These are phyloP conservation scores for Pelvicachromis taeniatus DNA, from an alignment of 2,113 vertebrate genomes.

Conservation along the genomic window DNA sequence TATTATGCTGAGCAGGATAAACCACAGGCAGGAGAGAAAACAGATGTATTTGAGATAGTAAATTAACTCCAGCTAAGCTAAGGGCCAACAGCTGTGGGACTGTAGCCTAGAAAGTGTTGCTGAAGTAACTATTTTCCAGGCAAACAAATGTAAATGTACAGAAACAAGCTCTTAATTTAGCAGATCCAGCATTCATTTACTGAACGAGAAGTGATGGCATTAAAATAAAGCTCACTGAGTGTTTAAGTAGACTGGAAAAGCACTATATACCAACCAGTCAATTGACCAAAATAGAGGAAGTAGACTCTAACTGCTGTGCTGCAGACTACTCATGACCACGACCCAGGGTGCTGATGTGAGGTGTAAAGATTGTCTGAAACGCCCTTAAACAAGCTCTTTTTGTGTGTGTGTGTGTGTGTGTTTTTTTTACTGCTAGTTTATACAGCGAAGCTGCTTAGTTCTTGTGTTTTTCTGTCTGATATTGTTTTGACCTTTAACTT, in stretches of 20 bases:
- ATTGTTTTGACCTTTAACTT: background rate
- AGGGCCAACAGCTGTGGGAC: background rate
- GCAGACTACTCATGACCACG: background rate
- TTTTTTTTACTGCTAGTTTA: background rate
- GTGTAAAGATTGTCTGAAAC: background rate
- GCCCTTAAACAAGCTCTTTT: background rate
- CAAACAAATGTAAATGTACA: background rate
- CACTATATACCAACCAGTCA: background rate
- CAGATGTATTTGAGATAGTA: slow-evolving; percentile 1
- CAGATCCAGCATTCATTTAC: background rate
- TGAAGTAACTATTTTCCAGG: background rate
- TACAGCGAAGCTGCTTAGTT: background rate
- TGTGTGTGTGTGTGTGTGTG: too few species aligned
- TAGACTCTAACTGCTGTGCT: background rate
- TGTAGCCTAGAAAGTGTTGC: background rate
- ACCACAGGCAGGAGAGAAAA: slow-evolving; percentile 9
- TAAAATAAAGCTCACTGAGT: background rate
- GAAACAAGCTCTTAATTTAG: background rate
- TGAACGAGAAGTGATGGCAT: background rate
- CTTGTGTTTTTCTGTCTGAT: background rate
- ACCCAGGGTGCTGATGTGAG: background rate
- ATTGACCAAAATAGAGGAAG: background rate
- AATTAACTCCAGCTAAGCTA: background rate
- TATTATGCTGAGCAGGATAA: slow-evolving; percentile 38
- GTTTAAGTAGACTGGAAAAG: background rate